Conservation (phyloP, 2,113 vertebrate genomes). For the Ahaetulla prasina region DNA sequence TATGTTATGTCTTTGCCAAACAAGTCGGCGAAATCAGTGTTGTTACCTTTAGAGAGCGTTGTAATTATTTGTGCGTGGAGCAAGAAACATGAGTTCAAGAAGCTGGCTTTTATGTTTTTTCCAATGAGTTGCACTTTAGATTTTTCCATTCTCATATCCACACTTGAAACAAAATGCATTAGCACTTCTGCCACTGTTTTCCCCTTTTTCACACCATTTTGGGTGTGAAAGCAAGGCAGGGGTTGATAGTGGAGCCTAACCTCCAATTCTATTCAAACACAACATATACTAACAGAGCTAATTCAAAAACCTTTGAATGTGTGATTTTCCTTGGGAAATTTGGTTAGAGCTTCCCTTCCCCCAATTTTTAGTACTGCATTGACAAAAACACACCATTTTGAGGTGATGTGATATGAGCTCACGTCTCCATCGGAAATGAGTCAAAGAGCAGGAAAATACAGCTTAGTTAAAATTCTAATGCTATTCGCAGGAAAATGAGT, state of each 20-base stretch:
- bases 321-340: conserved; percentile 15
- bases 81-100: background rate
- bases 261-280: conserved; percentile 42
- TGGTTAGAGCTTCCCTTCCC: background rate
- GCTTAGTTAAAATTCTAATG: conserved; percentile 37
- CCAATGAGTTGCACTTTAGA: background rate
- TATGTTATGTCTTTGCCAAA: conserved; percentile 32
- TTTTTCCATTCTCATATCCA: background rate
- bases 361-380: conserved; percentile 5
- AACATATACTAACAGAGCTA: conserved; percentile 22
- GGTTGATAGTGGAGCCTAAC: conserved; percentile 52
- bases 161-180: conserved; percentile 44
- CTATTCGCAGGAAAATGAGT: conserved; percentile 11
- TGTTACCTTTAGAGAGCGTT: conserved; percentile 25
- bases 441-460: background rate
- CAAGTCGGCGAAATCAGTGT: conserved; percentile 30
- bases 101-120: conserved; percentile 21
- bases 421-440: background rate
- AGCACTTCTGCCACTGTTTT: conserved; percentile 51
- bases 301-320: conserved; percentile 30
- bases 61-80: conserved; percentile 45
- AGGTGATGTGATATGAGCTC: background rate
- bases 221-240: conserved; percentile 35
- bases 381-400: conserved; percentile 4
- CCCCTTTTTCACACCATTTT: conserved; percentile 40